Evolutionary conservation across 2,113 vertebrate genomes (phyloP).

Genomic region (Trogon surrucura): DNA sequence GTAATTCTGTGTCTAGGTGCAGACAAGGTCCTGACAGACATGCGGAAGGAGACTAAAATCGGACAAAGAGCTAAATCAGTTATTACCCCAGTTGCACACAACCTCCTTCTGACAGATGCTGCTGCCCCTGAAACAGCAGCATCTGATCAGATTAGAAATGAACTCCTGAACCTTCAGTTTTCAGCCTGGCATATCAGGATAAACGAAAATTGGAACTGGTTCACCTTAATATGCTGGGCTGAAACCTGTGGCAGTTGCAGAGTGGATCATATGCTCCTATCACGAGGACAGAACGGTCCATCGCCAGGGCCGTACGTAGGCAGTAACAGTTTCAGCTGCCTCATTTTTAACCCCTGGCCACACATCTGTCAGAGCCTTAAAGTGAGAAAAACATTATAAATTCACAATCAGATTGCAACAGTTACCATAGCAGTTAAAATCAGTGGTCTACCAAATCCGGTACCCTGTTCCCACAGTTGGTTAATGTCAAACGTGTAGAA

Average conservation of each 20-base stretch:
- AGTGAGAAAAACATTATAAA: neutral
- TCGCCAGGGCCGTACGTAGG: neutral
- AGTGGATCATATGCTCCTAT: neutral
- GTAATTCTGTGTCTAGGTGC: neutral
- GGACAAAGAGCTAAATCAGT: neutral
- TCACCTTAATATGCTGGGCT: neutral
- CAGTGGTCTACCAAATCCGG: neutral
- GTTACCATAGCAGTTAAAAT: neutral
- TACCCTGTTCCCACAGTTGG: neutral
- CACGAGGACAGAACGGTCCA: neutral
- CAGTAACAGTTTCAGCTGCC: neutral
- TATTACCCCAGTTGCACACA: conserved; percentile 7
- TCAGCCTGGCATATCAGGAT: neutral
- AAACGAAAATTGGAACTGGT: neutral
- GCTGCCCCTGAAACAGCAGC: neutral
- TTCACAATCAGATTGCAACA: neutral
- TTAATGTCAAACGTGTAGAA: neutral
- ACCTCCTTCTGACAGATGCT: conserved; percentile 25
- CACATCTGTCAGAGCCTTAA: neutral
- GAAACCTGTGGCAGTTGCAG: neutral
- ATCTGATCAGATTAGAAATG: conserved; percentile 46
- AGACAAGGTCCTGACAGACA: neutral
- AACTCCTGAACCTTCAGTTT: conserved; percentile 35
- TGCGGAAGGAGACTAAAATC: neutral
- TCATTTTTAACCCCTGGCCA: neutral